These are phyloP conservation scores for Steatornis caripensis DNA, from an alignment of 2,113 vertebrate species.

Conservation along the genomic window DNA sequence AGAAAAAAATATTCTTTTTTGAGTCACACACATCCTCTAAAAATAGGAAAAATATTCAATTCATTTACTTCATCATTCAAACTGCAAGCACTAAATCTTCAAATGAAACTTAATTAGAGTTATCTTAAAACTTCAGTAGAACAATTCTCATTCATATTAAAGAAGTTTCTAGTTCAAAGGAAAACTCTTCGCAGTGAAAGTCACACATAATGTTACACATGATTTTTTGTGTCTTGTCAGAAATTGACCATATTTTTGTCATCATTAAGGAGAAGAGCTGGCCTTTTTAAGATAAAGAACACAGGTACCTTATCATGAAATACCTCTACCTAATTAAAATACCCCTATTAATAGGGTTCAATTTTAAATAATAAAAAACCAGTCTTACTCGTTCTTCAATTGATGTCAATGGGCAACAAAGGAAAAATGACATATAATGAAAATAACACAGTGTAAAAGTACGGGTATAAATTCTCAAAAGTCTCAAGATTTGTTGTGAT, in stretches of 20 bases:
- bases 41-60: constrained; percentile 5
- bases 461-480: not conserved
- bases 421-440: not conserved
- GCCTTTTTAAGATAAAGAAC: not conserved
- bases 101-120: constrained; percentile 16
- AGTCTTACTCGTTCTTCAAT: not conserved
- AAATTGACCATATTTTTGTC: not conserved
- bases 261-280: not conserved
- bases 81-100: not conserved
- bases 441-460: not conserved
- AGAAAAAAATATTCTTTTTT: not conserved
- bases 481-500: not conserved
- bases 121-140: constrained; percentile 7
- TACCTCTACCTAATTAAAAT: not conserved
- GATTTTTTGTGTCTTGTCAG: not conserved
- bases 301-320: not conserved
- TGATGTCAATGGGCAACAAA: not conserved
- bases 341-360: not conserved
- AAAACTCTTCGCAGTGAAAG: not conserved
- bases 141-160: constrained; percentile 6
- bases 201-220: not conserved
- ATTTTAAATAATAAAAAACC: not conserved
- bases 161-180: constrained; percentile 3
- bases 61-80: constrained; percentile 28
- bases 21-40: not conserved